Percentiles rank a stretch among this genome's conserved stretches.
These are phyloP conservation scores for Anableps anableps DNA, from an alignment of 2,797 vertebrate genomes.

Conservation along the genomic window DNA sequence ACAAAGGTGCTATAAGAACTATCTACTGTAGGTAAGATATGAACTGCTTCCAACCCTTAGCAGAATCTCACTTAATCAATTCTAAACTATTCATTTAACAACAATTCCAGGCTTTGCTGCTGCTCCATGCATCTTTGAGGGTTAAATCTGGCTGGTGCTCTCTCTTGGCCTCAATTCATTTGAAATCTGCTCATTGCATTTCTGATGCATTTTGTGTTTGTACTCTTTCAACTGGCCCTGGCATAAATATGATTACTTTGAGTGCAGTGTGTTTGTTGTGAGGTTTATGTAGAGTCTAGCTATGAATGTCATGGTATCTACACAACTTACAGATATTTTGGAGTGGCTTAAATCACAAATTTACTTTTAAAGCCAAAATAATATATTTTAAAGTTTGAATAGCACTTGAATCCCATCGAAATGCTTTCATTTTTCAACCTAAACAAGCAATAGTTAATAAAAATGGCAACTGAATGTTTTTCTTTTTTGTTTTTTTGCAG, in stretches of 20 bases:
- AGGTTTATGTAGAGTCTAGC: conserved; percentile 5
- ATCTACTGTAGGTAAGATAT: neutral
- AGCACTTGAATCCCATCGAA: neutral
- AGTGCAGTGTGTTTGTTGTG: neutral
- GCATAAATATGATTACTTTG: conserved; percentile 18
- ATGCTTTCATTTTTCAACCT: neutral
- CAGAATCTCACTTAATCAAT: neutral
- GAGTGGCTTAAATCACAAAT: conserved; percentile 2
- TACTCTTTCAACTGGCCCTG: conserved; percentile 11
- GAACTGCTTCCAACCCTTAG: neutral
- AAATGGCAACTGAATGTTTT: neutral
- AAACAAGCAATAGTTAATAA: conserved; percentile 1
- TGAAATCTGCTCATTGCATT: neutral
- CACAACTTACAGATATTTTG: conserved; percentile 18
- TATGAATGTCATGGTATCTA: conserved; percentile 7
- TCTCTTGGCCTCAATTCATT: neutral
- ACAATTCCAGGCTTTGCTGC: neutral
- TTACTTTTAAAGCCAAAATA: neutral
- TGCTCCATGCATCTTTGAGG: conserved; percentile 3
- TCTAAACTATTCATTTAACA: neutral
- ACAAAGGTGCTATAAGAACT: neutral
- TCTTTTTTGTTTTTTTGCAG: conserved; percentile 11
- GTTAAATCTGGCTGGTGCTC: conserved; percentile 6
- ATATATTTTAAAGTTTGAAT: neutral
- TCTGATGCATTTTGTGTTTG: neutral